A percentile compares a stretch with the other conserved stretches of the same genome.
Conservation (phyloP, 2,797 vertebrate genomes). For the Coreius guichenoti region DNA sequence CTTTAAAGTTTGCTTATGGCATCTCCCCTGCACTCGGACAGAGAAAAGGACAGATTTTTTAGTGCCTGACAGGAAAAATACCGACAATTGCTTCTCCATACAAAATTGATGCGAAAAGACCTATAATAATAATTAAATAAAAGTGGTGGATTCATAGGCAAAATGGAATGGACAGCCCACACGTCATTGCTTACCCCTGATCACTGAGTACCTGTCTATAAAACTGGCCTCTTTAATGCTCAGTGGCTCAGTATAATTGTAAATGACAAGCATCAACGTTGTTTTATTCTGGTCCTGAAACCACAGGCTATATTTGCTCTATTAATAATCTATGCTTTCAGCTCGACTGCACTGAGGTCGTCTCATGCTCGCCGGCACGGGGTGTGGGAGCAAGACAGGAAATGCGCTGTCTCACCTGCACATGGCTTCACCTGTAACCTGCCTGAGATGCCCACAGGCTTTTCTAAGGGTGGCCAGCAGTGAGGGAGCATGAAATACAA, state of each 20-base stretch:
- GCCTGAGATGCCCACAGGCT: conserved; percentile 46
- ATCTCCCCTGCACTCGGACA: conserved; percentile 3
- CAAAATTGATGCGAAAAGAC: neutral
- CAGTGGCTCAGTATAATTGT: conserved; percentile 47
- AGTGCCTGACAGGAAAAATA: conserved; percentile 8
- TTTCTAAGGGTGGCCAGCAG: conserved; percentile 12
- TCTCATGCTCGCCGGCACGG: conserved; percentile 1
- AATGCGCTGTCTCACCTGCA: conserved; percentile 13
- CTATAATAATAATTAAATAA: conserved; percentile 4
- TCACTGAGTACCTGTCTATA: conserved; percentile 38
- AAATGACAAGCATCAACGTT: conserved; percentile 47
- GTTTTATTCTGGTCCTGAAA: conserved; percentile 46
- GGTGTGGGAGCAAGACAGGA: conserved; percentile 10
- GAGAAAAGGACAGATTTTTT: neutral
- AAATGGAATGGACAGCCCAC: conserved; percentile 8
- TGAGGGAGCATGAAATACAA: conserved; percentile 17
- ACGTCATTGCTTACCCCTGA: neutral
- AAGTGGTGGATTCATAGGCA: neutral
- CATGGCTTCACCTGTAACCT: conserved; percentile 51
- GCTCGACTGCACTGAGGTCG: conserved; percentile 31
- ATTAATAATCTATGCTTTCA: conserved; percentile 49
- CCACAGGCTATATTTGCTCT: conserved; percentile 30
- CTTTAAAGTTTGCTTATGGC: conserved; percentile 42
- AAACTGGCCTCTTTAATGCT: conserved; percentile 41
- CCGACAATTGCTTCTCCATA: neutral